Evolutionary conservation across 2,797 vertebrate species (phyloP).

Genomic region (Acanthurus leucopareius): DNA sequence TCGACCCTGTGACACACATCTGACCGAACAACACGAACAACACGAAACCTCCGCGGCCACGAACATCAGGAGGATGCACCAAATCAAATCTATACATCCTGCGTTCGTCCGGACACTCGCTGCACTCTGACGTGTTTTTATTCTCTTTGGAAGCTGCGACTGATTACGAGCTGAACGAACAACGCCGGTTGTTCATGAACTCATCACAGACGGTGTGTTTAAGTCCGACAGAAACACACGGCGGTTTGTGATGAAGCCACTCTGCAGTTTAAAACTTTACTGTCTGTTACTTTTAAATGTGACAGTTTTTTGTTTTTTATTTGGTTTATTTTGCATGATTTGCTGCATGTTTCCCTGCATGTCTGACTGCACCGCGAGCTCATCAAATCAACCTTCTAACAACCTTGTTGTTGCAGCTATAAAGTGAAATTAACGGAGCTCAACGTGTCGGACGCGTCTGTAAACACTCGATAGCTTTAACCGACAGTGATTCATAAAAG

Average conservation of each 20-base stretch:
- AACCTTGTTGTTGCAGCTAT: no score
- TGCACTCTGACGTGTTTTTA: background rate
- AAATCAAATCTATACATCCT: background rate
- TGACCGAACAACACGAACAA: slow-evolving; percentile 18
- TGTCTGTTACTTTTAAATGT: no score
- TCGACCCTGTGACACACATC: slow-evolving; percentile 33
- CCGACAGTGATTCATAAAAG: no score
- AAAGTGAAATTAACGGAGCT: no score
- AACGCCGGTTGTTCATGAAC: background rate
- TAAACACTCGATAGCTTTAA: no score
- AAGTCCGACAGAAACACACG: background rate
- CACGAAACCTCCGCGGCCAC: slow-evolving; percentile 29
- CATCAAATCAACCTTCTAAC: background rate
- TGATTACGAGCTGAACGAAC: background rate
- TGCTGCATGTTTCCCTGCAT: no score
- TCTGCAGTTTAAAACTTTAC: no score
- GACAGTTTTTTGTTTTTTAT: no score
- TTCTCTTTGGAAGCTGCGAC: background rate
- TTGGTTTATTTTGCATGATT: no score
- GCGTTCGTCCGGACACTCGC: background rate
- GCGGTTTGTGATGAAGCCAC: no score
- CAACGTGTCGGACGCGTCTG: no score
- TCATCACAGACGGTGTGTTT: background rate
- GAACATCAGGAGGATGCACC: background rate
- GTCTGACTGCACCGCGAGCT: no score